Percentiles rank a stretch among this genome's conserved stretches.
phyloP scores from a whole-genome alignment of 2,888 invertebrate species.

The Alentia gelatinosa region DNA sequence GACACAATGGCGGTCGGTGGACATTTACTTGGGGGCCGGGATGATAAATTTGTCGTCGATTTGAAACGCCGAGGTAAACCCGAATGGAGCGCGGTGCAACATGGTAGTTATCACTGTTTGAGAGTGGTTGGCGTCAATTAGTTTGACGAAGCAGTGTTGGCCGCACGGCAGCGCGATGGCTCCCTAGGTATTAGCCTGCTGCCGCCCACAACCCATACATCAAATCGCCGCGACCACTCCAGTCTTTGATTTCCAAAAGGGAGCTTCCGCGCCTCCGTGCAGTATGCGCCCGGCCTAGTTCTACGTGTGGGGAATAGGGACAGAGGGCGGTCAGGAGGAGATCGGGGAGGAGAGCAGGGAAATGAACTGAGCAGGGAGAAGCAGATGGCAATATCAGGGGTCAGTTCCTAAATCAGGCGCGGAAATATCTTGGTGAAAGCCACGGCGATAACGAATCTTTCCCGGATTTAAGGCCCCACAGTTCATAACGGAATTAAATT shows the following conservation, averaged over 20 bases:
- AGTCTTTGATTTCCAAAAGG: conserved; percentile 43
- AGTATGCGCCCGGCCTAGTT: background rate
- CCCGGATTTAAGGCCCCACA: too few species aligned
- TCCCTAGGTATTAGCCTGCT: conserved; percentile 30
- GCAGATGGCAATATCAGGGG: too few species aligned
- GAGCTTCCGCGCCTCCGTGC: background rate
- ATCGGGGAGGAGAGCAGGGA: background rate
- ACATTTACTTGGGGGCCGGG: conserved; percentile 3
- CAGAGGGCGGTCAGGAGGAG: background rate
- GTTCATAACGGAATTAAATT: too few species aligned
- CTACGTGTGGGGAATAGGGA: background rate
- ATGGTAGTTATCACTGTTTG: conserved; percentile 50
- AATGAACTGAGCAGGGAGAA: background rate
- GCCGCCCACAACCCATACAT: conserved; percentile 34
- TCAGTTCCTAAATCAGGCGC: too few species aligned
- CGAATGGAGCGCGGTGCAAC: conserved; percentile 9
- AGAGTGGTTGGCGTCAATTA: conserved; percentile 30
- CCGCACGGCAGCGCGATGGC: background rate
- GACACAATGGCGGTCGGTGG: background rate
- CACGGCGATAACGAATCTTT: too few species aligned
- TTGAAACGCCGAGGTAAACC: conserved; percentile 40
- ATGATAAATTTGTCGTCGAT: conserved; percentile 44
- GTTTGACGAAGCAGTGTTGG: conserved; percentile 21
- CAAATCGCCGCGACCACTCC: background rate
- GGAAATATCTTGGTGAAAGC: too few species aligned